Conservation (phyloP, 2,888 invertebrate species). For the Subacronicta megacephala region DNA sequence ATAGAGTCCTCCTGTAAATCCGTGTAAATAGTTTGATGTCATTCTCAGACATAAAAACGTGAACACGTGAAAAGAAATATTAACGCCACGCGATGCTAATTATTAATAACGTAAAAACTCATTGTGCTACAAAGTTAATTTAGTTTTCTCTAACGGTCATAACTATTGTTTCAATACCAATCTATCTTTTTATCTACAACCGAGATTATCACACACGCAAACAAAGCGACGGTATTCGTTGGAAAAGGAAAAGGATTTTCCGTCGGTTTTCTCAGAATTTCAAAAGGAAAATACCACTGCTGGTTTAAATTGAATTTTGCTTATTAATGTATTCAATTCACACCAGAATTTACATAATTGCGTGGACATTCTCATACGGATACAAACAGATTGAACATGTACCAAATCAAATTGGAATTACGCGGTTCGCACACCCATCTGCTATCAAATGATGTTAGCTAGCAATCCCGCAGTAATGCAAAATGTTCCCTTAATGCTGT, state of each 20-base stretch:
- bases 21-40: slow-evolving; percentile 30
- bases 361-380: slow-evolving; percentile 40
- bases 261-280: slow-evolving; percentile 9
- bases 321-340: slow-evolving; percentile 45
- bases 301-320: slow-evolving; percentile 36
- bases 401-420: slow-evolving; percentile 57
- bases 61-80: slow-evolving; percentile 19
- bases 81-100: slow-evolving; percentile 37
- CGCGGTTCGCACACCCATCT: slow-evolving; percentile 58
- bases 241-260: slow-evolving; percentile 6
- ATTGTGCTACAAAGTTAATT: slow-evolving; percentile 42
- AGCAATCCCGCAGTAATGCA: slow-evolving; percentile 61
- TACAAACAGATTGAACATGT: slow-evolving; percentile 39
- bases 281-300: slow-evolving; percentile 18
- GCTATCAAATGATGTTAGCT: slow-evolving; percentile 63
- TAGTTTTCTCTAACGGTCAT: slow-evolving; percentile 37
- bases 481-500: slow-evolving; percentile 50
- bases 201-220: slow-evolving; percentile 22
- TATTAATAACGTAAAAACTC: slow-evolving; percentile 34
- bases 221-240: slow-evolving; percentile 1
- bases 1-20: background rate
- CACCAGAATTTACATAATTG: slow-evolving; percentile 44
- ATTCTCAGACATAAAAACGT: slow-evolving; percentile 11
- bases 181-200: slow-evolving; percentile 29
- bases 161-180: slow-evolving; percentile 36